These are phyloP conservation scores for Lacerta viridis DNA, from an alignment of 2,797 vertebrate species.

Conservation along the genomic window DNA sequence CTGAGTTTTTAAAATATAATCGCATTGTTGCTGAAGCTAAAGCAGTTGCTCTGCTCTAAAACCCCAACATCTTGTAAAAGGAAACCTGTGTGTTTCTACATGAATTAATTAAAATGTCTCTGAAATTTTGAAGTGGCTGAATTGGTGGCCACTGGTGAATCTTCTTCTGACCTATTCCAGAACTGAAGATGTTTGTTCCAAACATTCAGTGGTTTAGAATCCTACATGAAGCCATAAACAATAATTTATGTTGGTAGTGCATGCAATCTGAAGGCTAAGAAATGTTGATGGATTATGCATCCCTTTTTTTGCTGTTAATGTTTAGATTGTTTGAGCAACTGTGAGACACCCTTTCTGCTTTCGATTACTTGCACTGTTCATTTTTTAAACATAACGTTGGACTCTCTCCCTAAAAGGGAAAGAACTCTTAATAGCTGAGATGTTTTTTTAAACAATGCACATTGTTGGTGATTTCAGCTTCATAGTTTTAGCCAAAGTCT, in stretches of 20 bases:
- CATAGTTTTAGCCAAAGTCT: slow-evolving; percentile 15
- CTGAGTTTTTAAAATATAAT: background rate
- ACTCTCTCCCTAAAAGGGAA: background rate
- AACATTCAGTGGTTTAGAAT: slow-evolving; percentile 8
- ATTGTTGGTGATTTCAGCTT: background rate
- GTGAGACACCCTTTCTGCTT: too few species aligned
- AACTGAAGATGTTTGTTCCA: background rate
- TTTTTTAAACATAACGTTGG: background rate
- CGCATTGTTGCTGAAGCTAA: background rate
- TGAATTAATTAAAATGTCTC: background rate
- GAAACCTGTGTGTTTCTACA: background rate
- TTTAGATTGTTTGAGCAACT: background rate
- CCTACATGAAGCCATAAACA: background rate
- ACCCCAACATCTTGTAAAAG: background rate
- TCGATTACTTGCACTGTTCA: background rate
- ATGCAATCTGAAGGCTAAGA: background rate
- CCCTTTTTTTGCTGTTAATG: too few species aligned
- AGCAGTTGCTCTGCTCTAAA: slow-evolving; percentile 12
- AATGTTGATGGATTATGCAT: background rate
- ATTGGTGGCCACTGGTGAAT: background rate
- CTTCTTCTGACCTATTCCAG: slow-evolving; percentile 22
- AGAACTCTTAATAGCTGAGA: background rate
- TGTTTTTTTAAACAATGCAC: background rate
- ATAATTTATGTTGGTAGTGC: background rate
- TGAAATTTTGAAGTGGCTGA: slow-evolving; percentile 20